Evolutionary conservation across 2,113 vertebrate genomes (phyloP).

Genomic region (Dicaeum eximium): DNA sequence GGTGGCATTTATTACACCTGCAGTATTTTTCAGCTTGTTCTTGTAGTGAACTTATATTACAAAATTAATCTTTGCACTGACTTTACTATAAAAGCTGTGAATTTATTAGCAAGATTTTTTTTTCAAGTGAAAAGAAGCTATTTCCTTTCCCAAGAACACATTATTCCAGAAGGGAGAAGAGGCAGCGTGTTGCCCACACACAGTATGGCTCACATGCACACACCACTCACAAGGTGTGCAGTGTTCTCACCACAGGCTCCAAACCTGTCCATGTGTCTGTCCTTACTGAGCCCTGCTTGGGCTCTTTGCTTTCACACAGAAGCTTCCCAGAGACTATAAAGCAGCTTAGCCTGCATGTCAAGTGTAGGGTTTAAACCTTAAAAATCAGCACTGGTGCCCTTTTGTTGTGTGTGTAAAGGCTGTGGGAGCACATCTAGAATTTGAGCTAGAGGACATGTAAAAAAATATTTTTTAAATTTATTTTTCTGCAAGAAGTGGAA

Average conservation of each 20-base stretch:
- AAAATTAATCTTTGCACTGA: conserved; percentile 32
- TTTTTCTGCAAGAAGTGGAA: not conserved
- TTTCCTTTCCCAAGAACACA: conserved; percentile 32
- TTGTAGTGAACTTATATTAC: not conserved
- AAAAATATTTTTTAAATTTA: too few relatives aligned
- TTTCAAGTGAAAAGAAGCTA: conserved; percentile 19
- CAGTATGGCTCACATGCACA: conserved; percentile 33
- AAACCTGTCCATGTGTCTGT: not conserved
- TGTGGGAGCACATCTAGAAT: not conserved
- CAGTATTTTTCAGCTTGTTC: not conserved
- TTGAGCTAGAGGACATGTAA: not conserved
- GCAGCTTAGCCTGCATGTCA: not conserved
- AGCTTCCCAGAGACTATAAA: not conserved
- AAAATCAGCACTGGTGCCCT: not conserved
- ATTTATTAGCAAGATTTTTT: conserved; percentile 50
- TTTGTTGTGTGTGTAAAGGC: not conserved
- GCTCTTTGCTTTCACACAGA: not conserved
- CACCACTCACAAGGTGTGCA: not conserved
- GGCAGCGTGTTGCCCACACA: conserved; percentile 45
- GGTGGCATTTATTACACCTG: not conserved
- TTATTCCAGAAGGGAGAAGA: conserved; percentile 53
- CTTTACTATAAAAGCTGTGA: conserved; percentile 36
- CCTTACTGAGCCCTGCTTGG: not conserved
- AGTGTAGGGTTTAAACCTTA: not conserved
- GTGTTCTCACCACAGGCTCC: not conserved